Conservation (phyloP, 2,888 invertebrate genomes). For the Euplexia lucipara region DNA sequence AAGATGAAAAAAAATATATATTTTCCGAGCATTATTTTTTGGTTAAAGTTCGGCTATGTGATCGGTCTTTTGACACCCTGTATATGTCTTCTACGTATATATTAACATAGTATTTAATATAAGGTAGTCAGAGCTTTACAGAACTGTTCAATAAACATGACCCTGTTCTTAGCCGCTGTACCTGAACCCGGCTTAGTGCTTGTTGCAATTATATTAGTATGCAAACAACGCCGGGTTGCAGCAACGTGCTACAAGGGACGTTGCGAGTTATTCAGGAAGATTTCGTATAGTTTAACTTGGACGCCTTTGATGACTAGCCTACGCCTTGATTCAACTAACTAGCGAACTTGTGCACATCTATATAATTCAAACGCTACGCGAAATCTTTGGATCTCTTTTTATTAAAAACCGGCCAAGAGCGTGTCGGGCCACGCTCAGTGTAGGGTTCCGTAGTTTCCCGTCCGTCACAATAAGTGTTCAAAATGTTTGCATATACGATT, state of each 20-base stretch:
- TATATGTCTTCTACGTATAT: background rate
- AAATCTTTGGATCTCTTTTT: too few relatives aligned
- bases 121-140: slow-evolving; percentile 8
- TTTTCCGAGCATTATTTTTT: too few relatives aligned
- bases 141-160: slow-evolving; percentile 58
- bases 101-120: slow-evolving; percentile 23
- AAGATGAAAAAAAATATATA: too few relatives aligned
- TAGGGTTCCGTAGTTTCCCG: too few relatives aligned
- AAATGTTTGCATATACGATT: too few relatives aligned
- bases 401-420: too few relatives aligned
- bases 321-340: background rate
- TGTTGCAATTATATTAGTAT: slow-evolving; percentile 57
- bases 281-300: background rate
- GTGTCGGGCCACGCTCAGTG: too few relatives aligned
- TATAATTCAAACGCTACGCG: too few relatives aligned
- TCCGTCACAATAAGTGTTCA: too few relatives aligned
- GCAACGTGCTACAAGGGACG: slow-evolving; percentile 36
- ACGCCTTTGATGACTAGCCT: background rate
- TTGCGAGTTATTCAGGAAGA: slow-evolving; percentile 1
- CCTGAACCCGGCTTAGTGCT: slow-evolving; percentile 40
- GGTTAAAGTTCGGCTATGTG: too few relatives aligned
- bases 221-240: slow-evolving; percentile 42
- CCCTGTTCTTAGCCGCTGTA: slow-evolving; percentile 28
- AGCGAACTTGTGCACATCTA: too few relatives aligned
- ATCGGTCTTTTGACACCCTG: too few relatives aligned